Evolutionary conservation across 2,797 vertebrate species (phyloP).

Genomic region (Melanotaenia nigrans): DNA sequence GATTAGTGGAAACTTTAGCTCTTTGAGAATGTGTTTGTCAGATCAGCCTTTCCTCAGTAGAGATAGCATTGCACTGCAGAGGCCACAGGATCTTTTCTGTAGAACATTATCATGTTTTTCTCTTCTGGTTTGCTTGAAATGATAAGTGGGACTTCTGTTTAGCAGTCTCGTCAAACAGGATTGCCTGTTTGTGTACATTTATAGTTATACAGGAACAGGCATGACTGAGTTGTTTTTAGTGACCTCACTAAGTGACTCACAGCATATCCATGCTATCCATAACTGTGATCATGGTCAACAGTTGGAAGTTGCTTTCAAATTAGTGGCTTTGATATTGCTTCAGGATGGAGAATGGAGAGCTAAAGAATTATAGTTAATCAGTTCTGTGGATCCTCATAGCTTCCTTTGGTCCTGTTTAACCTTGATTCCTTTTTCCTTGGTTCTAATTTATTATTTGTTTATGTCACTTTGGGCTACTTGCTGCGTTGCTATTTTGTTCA

Average conservation of each 20-base stretch:
- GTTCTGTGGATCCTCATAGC: not conserved
- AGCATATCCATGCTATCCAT: conserved; percentile 10
- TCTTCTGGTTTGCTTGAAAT: conserved; percentile 1
- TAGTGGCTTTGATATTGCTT: conserved; percentile 2
- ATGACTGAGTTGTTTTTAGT: conserved; percentile 12
- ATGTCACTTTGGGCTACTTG: conserved; percentile 45
- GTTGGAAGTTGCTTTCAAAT: conserved; percentile 25
- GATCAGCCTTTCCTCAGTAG: conserved; percentile 46
- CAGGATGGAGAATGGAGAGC: conserved; percentile 4
- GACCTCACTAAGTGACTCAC: conserved; percentile 7
- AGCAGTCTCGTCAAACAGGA: not conserved
- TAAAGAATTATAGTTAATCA: not conserved
- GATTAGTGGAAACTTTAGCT: not conserved
- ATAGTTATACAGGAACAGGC: not conserved
- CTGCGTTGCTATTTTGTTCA: conserved; percentile 67
- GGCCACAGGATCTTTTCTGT: conserved; percentile 21
- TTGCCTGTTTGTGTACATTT: conserved; percentile 3
- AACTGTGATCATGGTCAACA: conserved; percentile 14
- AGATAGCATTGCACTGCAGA: conserved; percentile 43
- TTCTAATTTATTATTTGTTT: conserved; percentile 60
- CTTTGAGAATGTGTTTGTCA: conserved; percentile 48
- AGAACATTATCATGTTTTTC: conserved; percentile 7
- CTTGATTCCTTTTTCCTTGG: conserved; percentile 32
- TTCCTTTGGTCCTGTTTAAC: conserved; percentile 25
- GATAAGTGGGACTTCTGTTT: conserved; percentile 4